Evolutionary conservation across 2,888 invertebrate species (phyloP), one percentile per base, ranked within the genome.

Genomic region (Amphipyra tragopoginis): DNA sequence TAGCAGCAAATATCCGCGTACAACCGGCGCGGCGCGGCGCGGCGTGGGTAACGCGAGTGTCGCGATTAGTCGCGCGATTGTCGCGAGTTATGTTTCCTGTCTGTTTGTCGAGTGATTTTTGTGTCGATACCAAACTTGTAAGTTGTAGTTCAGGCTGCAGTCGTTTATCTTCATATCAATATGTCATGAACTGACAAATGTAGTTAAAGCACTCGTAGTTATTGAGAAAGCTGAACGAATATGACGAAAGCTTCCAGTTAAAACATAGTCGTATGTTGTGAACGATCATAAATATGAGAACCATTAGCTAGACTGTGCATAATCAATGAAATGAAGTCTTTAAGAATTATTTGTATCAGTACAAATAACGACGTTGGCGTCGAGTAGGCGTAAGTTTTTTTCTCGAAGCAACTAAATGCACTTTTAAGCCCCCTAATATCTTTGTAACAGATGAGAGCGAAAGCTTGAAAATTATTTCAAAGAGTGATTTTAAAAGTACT

Each of bases 111-210:
- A 34, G 42, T 44, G 77, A 71, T 58, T 54, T 55, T 72, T 55
- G 58, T 44, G 10, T 51, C 66, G 71, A 71, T 76, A 63, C 36
- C 34, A 9, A 54, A 54, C 14, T 47, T 5, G 26, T 34, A 39
- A 44, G 33, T 42, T 39, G 60, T 34, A 48, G 60, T 52, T 38
- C 60, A 33, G 11, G 11, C 34, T 40, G 40, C 13, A 33, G 47
- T 15, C 33, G 47, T 54, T 70, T 75, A 71, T 71, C 75, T 74
- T 38, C 42, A 44, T 63, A 70, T 47, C 71, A 15, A 70, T 70
- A 63, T 15, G 43, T 48, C 71, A 34, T 33, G 10, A n/a, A 40
- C 21, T 70, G 64, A 57, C 75, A 40, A 49, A 61, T 44, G 51
- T 13, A 34, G 33, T 38, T 36, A 11, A 14, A 43, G 40, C 9